phyloP scores from a whole-genome alignment of 2,113 vertebrate genomes.

The Sorex araneus region DNA sequence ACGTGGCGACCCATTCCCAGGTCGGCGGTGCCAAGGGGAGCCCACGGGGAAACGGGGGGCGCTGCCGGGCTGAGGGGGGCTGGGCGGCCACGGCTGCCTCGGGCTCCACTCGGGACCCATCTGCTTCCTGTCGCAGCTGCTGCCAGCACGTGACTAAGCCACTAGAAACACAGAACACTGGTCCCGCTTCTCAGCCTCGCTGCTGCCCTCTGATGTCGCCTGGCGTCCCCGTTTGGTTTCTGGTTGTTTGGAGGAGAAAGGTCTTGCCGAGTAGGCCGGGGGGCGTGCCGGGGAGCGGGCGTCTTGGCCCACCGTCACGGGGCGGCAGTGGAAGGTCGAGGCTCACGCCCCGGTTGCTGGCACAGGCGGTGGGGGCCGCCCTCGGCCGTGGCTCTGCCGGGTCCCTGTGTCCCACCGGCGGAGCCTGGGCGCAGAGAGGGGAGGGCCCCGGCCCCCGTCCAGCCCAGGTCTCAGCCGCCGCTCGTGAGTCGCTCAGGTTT shows the following conservation, averaged over 20 bases:
- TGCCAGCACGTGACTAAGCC: conserved; percentile 94
- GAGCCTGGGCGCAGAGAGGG: too few relatives aligned
- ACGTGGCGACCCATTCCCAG: conserved; percentile 77
- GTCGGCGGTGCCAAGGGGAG: conserved; percentile 86
- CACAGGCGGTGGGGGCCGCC: too few relatives aligned
- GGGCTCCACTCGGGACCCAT: conserved; percentile 94
- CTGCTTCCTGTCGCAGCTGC: conserved; percentile 92
- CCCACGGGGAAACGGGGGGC: conserved; percentile 89
- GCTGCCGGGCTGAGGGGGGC: conserved; percentile 92
- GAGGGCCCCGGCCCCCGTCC: too few relatives aligned
- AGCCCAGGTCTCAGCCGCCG: too few relatives aligned
- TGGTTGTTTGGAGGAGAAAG: conserved; percentile 61
- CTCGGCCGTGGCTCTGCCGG: too few relatives aligned
- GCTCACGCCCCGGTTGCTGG: too few relatives aligned
- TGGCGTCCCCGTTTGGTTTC: conserved; percentile 83
- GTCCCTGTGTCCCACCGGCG: too few relatives aligned
- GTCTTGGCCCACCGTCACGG: too few relatives aligned
- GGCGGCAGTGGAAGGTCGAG: too few relatives aligned
- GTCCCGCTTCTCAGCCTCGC: conserved; percentile 87
- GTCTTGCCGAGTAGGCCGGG: neutral
- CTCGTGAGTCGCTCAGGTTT: too few relatives aligned
- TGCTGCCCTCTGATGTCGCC: conserved; percentile 86
- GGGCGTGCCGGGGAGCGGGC: too few relatives aligned
- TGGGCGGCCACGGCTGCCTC: conserved; percentile 95
- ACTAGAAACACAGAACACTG: conserved; percentile 93